These are phyloP conservation scores for Ernsta delagoae DNA, from an alignment of 2,888 invertebrate species.

Conservation along the genomic window DNA sequence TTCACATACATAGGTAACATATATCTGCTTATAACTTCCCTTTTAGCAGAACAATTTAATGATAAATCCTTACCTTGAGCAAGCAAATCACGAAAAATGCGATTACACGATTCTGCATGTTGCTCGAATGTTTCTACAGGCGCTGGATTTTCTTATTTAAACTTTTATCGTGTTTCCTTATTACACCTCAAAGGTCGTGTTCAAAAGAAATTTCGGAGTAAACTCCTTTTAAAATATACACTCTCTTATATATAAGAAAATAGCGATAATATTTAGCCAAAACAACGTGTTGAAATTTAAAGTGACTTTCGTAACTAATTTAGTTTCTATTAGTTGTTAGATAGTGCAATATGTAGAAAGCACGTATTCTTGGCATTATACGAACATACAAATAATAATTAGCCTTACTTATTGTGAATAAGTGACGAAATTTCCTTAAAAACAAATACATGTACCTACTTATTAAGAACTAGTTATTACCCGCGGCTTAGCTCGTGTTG, in stretches of 20 bases:
- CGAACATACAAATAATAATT: neutral
- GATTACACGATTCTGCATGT: conserved; percentile 41
- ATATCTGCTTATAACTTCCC: neutral
- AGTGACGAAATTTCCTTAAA: too few species aligned
- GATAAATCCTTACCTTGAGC: conserved; percentile 44
- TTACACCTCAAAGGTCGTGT: neutral
- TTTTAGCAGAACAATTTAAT: neutral
- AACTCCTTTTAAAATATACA: neutral
- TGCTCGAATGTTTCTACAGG: conserved; percentile 32
- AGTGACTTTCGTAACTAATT: conserved; percentile 16
- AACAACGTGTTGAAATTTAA: conserved; percentile 13
- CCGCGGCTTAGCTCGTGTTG: too few species aligned
- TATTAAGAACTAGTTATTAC: too few species aligned
- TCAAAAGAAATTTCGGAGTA: conserved; percentile 6
- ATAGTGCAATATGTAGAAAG: conserved; percentile 15
- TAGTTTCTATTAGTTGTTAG: neutral
- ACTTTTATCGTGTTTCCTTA: neutral
- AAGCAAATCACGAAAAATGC: conserved; percentile 41
- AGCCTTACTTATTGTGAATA: too few species aligned
- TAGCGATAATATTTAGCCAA: conserved; percentile 31
- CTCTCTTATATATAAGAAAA: conserved; percentile 14
- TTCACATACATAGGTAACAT: too few species aligned
- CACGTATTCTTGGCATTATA: conserved; percentile 5
- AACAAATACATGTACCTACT: too few species aligned
- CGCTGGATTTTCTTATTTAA: neutral